These are phyloP conservation scores for Mactromeris polynyma DNA, from an alignment of 2,888 invertebrate genomes.

Conservation along the genomic window DNA sequence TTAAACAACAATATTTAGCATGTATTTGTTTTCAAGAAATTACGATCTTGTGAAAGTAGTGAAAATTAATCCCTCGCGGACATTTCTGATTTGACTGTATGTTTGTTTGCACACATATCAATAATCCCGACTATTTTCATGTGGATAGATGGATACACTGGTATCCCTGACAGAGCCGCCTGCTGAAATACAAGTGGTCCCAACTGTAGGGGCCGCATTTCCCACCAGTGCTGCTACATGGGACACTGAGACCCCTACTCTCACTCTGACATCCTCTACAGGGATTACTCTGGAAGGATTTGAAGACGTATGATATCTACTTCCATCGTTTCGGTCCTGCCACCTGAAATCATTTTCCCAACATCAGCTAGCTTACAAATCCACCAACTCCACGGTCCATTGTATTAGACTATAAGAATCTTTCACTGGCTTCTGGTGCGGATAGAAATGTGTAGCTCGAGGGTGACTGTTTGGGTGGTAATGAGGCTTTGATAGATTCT, in stretches of 20 bases:
- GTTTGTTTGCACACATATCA: neutral
- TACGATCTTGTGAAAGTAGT: too few relatives aligned
- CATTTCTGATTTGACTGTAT: neutral
- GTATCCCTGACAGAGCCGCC: slow-evolving; percentile 47
- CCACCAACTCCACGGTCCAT: too few relatives aligned
- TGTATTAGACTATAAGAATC: too few relatives aligned
- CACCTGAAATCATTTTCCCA: neutral
- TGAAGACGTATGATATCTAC: slow-evolving; percentile 55
- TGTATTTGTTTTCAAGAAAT: too few relatives aligned
- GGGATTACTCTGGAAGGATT: slow-evolving; percentile 65
- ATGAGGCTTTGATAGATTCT: too few relatives aligned
- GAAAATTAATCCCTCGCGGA: too few relatives aligned
- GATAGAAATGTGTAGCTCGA: too few relatives aligned
- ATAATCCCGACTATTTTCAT: neutral
- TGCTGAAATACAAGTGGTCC: slow-evolving; percentile 28
- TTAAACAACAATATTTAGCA: too few relatives aligned
- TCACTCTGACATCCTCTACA: slow-evolving; percentile 47
- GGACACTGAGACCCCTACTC: slow-evolving; percentile 19
- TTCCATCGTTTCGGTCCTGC: neutral
- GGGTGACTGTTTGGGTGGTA: too few relatives aligned
- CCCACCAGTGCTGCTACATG: slow-evolving; percentile 24
- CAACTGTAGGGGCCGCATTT: neutral
- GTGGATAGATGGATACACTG: slow-evolving; percentile 46
- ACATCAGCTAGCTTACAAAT: too few relatives aligned
- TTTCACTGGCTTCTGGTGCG: too few relatives aligned